A percentile compares a stretch with the other conserved stretches of the same genome.
These are phyloP conservation scores for Brachionichthys hirsutus DNA, from an alignment of 2,113 vertebrate species.

Conservation along the genomic window DNA sequence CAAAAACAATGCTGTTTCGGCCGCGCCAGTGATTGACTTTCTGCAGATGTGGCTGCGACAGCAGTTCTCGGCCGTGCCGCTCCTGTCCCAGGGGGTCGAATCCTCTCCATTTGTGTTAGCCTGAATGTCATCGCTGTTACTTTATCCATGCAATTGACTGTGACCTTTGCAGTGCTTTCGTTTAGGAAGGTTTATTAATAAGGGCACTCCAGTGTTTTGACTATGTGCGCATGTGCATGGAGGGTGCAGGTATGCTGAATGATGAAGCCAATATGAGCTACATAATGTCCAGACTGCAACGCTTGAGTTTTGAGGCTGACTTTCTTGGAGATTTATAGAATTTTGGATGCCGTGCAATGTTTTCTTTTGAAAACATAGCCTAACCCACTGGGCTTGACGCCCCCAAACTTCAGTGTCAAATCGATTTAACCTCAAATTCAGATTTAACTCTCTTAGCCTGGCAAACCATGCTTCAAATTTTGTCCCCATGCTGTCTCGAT, in stretches of 20 bases:
- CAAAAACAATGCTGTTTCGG: slow-evolving; percentile 61
- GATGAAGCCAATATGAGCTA: too few relatives aligned
- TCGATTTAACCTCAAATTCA: too few relatives aligned
- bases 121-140: slow-evolving; percentile 57
- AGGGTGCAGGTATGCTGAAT: not conserved
- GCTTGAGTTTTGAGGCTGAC: slow-evolving; percentile 1
- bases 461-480: too few relatives aligned
- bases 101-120: slow-evolving; percentile 44
- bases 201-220: slow-evolving; percentile 34
- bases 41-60: slow-evolving; percentile 34
- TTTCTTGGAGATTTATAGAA: not conserved
- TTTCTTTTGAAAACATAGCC: too few relatives aligned
- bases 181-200: slow-evolving; percentile 46
- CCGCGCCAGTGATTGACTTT: slow-evolving; percentile 54
- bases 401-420: too few relatives aligned
- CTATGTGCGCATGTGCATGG: slow-evolving; percentile 12
- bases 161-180: slow-evolving; percentile 60
- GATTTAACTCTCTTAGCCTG: too few relatives aligned
- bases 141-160: slow-evolving; percentile 56
- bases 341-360: too few relatives aligned
- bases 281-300: too few relatives aligned
- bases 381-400: too few relatives aligned
- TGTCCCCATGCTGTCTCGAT: too few relatives aligned
- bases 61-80: slow-evolving; percentile 26
- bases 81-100: slow-evolving; percentile 16